phyloP scores from a whole-genome alignment of 2,888 invertebrate genomes.

The Psococerastis gibbosa region DNA sequence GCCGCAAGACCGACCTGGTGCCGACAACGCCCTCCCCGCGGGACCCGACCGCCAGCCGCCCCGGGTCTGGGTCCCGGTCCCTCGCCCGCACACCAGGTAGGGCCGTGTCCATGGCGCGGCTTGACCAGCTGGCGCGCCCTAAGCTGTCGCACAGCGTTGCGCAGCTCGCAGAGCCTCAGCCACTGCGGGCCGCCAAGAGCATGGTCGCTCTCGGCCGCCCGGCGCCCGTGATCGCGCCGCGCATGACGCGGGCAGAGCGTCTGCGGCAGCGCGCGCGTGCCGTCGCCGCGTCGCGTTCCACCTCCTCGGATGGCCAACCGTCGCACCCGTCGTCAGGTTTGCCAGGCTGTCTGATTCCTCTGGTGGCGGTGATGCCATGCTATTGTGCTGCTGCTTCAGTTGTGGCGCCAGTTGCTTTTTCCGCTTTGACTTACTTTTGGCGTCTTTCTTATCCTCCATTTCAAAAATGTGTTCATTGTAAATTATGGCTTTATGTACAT shows the following conservation, averaged over 20 bases:
- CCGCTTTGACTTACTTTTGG: too few relatives aligned
- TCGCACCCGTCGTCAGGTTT: conserved; percentile 19
- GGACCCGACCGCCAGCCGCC: conserved; percentile 25
- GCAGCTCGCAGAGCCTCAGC: conserved; percentile 21
- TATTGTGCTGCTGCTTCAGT: too few relatives aligned
- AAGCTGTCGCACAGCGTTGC: conserved; percentile 22
- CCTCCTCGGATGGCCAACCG: conserved; percentile 19
- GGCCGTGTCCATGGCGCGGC: conserved; percentile 84
- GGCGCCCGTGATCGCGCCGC: conserved; percentile 25
- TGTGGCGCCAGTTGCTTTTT: too few relatives aligned
- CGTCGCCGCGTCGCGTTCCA: conserved; percentile 19
- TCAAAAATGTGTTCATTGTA: too few relatives aligned
- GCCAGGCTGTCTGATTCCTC: too few relatives aligned
- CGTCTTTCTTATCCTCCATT: too few relatives aligned
- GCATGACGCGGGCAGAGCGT: conserved; percentile 27
- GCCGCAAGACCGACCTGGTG: conserved; percentile 76
- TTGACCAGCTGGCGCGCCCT: conserved; percentile 67
- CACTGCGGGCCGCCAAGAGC: conserved; percentile 27
- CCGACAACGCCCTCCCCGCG: conserved; percentile 66
- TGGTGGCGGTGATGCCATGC: too few relatives aligned
- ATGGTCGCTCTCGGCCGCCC: conserved; percentile 27
- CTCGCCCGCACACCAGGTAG: conserved; percentile 48
- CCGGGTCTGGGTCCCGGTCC: conserved; percentile 22
- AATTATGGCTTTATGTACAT: too few relatives aligned
- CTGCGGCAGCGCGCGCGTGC: conserved; percentile 25